Evolutionary conservation across 1,140 invertebrate genomes (phyloP).

Genomic region (Philaenus spumarius): DNA sequence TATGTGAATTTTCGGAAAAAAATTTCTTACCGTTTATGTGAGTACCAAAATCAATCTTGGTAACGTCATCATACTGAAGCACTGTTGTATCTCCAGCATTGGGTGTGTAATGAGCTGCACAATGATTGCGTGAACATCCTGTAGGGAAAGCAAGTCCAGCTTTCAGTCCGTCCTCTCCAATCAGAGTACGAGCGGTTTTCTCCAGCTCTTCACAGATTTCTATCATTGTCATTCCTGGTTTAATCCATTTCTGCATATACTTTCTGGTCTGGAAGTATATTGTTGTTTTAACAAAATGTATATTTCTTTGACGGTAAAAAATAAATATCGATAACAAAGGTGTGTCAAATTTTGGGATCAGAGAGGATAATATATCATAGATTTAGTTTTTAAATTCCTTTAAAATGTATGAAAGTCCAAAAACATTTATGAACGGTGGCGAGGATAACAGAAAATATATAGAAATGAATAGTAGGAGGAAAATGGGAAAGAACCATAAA

Average conservation of each 20-base stretch:
- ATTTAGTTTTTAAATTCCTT: no score
- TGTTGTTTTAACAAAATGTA: no score
- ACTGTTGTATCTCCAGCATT: slow-evolving; percentile 97
- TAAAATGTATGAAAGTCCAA: no score
- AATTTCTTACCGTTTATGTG: slow-evolving; percentile 81
- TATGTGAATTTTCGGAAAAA: no score
- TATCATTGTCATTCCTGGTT: slow-evolving; percentile 99
- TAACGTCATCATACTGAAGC: slow-evolving; percentile 93
- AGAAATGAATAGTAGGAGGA: no score
- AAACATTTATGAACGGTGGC: no score
- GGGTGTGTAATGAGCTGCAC: slow-evolving; percentile 99
- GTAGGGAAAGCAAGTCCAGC: slow-evolving; percentile 98
- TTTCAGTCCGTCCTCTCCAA: slow-evolving; percentile 91
- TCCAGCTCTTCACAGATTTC: slow-evolving; percentile 98
- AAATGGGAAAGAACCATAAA: no score
- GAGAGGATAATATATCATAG: no score
- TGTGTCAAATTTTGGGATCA: no score
- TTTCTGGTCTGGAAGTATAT: slow-evolving; percentile 70
- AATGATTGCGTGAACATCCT: slow-evolving; percentile 97
- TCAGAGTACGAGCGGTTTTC: slow-evolving; percentile 80
- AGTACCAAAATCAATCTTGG: slow-evolving; percentile 99
- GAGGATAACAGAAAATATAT: no score
- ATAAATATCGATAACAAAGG: no score
- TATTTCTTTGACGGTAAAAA: no score
- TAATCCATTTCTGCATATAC: slow-evolving; percentile 85